Evolutionary conservation across 1,140 invertebrate species (phyloP).

Genomic region (Maconellicoccus hirsutus): DNA sequence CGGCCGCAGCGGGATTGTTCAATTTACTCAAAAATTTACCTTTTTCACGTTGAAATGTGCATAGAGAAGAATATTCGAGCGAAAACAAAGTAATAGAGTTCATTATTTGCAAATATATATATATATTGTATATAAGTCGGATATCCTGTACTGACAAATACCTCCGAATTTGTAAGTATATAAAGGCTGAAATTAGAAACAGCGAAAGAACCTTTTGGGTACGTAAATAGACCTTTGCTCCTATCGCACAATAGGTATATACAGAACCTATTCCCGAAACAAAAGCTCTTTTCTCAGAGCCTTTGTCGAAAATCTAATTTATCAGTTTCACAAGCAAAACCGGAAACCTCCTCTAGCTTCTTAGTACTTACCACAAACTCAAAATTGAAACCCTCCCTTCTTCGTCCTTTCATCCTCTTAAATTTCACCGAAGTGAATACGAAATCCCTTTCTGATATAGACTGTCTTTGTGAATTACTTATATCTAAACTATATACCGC

Average conservation of each 20-base stretch:
- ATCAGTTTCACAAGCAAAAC: conserved; percentile 22
- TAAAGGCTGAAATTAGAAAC: conserved; percentile 17
- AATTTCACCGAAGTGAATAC: conserved; percentile 15
- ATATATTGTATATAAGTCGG: conserved; percentile 19
- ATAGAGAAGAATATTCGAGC: too few species aligned
- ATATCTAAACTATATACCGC: conserved; percentile 8
- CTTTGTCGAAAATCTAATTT: conserved; percentile 21
- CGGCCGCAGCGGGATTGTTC: too few species aligned
- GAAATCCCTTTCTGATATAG: conserved; percentile 20
- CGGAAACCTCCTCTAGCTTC: conserved; percentile 21
- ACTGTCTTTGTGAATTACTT: conserved; percentile 16
- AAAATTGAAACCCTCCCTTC: conserved; percentile 17
- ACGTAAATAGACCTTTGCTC: conserved; percentile 15
- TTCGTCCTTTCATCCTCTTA: conserved; percentile 10
- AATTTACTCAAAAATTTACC: too few species aligned
- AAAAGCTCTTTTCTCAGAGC: conserved; percentile 22
- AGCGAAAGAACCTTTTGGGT: conserved; percentile 20
- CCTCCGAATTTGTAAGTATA: conserved; percentile 22
- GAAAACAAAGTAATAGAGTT: background rate
- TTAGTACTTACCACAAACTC: conserved; percentile 20
- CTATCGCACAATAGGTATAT: conserved; percentile 18
- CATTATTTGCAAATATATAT: conserved; percentile 17
- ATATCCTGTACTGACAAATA: conserved; percentile 21
- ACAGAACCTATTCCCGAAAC: conserved; percentile 15
- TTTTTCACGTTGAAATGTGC: too few species aligned